Evolutionary conservation across 2,113 vertebrate species (phyloP).

Genomic region (Channa argus): DNA sequence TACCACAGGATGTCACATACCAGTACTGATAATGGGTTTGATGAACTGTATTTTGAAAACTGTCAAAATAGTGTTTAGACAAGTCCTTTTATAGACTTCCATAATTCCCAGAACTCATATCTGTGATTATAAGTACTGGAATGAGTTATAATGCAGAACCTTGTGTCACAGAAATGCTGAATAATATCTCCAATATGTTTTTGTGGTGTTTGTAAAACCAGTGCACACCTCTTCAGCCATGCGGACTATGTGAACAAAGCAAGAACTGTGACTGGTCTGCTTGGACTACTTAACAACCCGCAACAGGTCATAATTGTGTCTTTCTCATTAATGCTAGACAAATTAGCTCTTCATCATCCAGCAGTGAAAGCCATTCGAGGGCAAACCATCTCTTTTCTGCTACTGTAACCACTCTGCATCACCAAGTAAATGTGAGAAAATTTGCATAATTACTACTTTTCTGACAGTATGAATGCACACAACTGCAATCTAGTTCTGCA

Average conservation of each 20-base stretch:
- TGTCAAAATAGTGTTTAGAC: conserved; percentile 29
- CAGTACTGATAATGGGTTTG: conserved; percentile 34
- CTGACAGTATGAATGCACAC: conserved; percentile 31
- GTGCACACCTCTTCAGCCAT: not conserved
- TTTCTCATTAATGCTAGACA: conserved; percentile 8
- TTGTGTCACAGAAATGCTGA: not conserved
- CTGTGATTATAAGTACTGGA: not conserved
- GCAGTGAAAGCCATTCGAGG: conserved; percentile 1
- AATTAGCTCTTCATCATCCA: conserved; percentile 18
- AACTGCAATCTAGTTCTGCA: conserved; percentile 33
- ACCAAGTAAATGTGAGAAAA: conserved; percentile 23
- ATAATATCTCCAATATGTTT: not conserved
- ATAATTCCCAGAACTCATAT: conserved; percentile 12
- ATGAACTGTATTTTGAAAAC: conserved; percentile 30
- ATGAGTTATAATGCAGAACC: not conserved
- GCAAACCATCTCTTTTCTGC: conserved; percentile 20
- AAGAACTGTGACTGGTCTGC: conserved; percentile 6
- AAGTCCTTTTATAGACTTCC: conserved; percentile 16
- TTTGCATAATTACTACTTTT: conserved; percentile 49
- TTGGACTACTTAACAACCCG: not conserved
- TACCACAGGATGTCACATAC: conserved; percentile 47
- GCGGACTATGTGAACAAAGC: too few relatives aligned
- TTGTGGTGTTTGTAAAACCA: not conserved
- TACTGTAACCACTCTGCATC: conserved; percentile 19
- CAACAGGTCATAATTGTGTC: conserved; percentile 17